Evolutionary conservation across 2,888 invertebrate species (phyloP).

Genomic region (Rotaria magnacalcarata): DNA sequence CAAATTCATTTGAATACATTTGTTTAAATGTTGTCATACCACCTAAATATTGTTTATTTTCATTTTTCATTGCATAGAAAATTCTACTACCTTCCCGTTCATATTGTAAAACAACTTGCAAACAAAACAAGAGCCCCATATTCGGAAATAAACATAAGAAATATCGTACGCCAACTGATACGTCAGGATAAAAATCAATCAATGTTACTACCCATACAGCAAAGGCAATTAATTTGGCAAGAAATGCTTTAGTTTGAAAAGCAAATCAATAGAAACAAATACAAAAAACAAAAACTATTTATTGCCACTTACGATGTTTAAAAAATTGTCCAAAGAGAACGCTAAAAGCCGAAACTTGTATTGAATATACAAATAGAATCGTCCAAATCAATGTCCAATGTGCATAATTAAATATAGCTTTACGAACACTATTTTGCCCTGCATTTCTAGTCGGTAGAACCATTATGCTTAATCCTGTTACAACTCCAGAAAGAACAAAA

Average conservation of each 20-base stretch:
- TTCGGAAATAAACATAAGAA: slow-evolving; percentile 45
- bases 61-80: no score
- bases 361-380: slow-evolving; percentile 27
- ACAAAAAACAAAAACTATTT: background rate
- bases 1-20: slow-evolving; percentile 40
- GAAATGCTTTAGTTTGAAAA: slow-evolving; percentile 24
- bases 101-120: slow-evolving; percentile 44
- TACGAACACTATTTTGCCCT: background rate
- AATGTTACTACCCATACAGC: slow-evolving; percentile 42
- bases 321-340: slow-evolving; percentile 43
- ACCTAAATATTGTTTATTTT: background rate
- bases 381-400: slow-evolving; percentile 17
- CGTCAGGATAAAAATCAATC: slow-evolving; percentile 43
- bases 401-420: slow-evolving; percentile 6
- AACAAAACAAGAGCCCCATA: slow-evolving; percentile 32
- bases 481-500: slow-evolving; percentile 4
- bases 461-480: background rate
- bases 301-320: slow-evolving; percentile 14
- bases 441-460: background rate
- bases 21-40: background rate
- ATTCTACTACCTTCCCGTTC: slow-evolving; percentile 37
- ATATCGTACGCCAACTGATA: slow-evolving; percentile 38
- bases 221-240: slow-evolving; percentile 42
- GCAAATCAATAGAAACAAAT: background rate
- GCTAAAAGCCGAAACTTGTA: slow-evolving; percentile 40